phyloP scores from a whole-genome alignment of 2,797 vertebrate species.

The Cichlasoma orientale region DNA sequence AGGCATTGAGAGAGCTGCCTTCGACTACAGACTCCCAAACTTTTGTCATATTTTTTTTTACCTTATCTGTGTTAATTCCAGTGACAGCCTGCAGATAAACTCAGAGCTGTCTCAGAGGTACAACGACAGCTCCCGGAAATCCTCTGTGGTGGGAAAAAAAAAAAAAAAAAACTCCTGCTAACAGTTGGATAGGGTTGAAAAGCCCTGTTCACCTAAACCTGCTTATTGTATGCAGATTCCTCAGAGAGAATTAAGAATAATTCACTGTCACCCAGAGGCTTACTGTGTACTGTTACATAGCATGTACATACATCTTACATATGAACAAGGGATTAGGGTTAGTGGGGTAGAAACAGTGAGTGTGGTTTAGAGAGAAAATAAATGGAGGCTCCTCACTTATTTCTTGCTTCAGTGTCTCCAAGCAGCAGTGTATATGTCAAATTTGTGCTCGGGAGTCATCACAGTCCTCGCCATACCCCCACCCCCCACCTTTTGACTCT shows the following conservation, averaged over 20 bases:
- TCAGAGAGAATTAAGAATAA: conserved; percentile 21
- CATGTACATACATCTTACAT: conserved; percentile 6
- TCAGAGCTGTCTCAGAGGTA: conserved; percentile 71
- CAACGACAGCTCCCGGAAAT: conserved; percentile 75
- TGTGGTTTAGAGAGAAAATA: conserved; percentile 51
- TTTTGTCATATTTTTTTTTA: conserved; percentile 72
- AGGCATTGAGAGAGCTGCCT: conserved; percentile 62
- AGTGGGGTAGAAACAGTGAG: conserved; percentile 43
- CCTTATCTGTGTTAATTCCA: conserved; percentile 82
- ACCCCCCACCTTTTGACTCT: conserved; percentile 32
- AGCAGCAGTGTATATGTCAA: conserved; percentile 63
- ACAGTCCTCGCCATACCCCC: conserved; percentile 26
- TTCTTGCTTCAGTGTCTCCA: conserved; percentile 62
- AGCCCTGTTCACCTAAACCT: conserved; percentile 34
- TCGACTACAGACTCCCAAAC: conserved; percentile 71
- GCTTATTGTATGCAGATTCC: conserved; percentile 39
- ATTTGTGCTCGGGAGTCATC: conserved; percentile 54
- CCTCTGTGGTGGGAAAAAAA: conserved; percentile 46
- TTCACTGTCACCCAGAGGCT: conserved; percentile 1
- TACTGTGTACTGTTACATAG: neutral
- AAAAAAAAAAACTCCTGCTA: neutral
- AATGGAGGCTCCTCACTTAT: conserved; percentile 67
- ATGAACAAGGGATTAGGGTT: conserved; percentile 23
- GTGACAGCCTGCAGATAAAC: conserved; percentile 81
- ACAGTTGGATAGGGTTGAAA: conserved; percentile 37